Conservation (phyloP, 2,888 invertebrate genomes). For the Nymphalis urticae region DNA sequence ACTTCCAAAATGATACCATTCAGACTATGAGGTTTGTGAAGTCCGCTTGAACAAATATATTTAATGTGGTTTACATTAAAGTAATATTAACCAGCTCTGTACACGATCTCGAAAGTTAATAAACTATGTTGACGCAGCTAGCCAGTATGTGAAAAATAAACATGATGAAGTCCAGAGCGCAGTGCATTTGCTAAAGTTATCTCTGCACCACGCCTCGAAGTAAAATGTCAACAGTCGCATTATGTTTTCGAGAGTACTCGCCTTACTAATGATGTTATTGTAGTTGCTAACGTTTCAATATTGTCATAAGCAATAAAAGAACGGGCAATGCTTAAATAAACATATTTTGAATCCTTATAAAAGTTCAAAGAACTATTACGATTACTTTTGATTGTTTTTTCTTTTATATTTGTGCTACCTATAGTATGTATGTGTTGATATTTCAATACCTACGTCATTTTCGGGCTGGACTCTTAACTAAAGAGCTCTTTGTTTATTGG, state of each 20-base stretch:
- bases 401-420: not conserved
- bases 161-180: slow-evolving; percentile 55
- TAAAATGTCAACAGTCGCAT: slow-evolving; percentile 71
- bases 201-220: slow-evolving; percentile 65
- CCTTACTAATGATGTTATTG: slow-evolving; percentile 53
- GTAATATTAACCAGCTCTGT: slow-evolving; percentile 53
- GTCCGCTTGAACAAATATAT: slow-evolving; percentile 37
- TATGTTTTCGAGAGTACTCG: slow-evolving; percentile 63
- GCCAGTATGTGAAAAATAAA: slow-evolving; percentile 73
- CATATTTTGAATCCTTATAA: not conserved
- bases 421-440: slow-evolving; percentile 7
- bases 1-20: slow-evolving; percentile 42
- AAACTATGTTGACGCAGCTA: slow-evolving; percentile 60
- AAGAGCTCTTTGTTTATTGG: slow-evolving; percentile 64
- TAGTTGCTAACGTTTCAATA: slow-evolving; percentile 31
- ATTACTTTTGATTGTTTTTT: not conserved
- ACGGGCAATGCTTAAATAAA: slow-evolving; percentile 6
- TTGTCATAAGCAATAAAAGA: slow-evolving; percentile 21
- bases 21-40: slow-evolving; percentile 5
- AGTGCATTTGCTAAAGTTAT: slow-evolving; percentile 76
- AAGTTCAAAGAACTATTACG: not conserved
- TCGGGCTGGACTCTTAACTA: slow-evolving; percentile 39
- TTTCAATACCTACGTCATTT: slow-evolving; percentile 22
- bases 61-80: slow-evolving; percentile 43
- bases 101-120: slow-evolving; percentile 60